Conservation (phyloP, 1,140 invertebrate genomes). For the Mylabris phalerata region DNA sequence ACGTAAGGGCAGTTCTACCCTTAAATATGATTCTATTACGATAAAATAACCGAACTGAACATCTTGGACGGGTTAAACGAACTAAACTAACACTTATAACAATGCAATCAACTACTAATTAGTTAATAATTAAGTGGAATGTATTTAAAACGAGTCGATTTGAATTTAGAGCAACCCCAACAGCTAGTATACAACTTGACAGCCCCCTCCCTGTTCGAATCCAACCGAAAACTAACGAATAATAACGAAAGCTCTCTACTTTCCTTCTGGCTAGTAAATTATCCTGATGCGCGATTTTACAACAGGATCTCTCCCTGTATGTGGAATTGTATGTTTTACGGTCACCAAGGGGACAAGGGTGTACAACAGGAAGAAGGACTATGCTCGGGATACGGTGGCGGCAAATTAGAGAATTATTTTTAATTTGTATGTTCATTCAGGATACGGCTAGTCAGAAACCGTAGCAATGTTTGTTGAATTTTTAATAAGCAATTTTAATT, state of each 20-base stretch:
- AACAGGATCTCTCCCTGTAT: too few relatives aligned
- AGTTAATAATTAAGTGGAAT: slow-evolving; percentile 33
- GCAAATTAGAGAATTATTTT: too few relatives aligned
- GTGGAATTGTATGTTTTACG: too few relatives aligned
- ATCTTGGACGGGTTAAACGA: slow-evolving; percentile 22
- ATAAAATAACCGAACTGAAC: not conserved
- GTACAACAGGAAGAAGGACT: too few relatives aligned
- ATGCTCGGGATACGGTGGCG: too few relatives aligned
- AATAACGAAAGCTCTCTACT: slow-evolving; percentile 3
- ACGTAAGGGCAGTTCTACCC: not conserved
- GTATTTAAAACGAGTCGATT: slow-evolving; percentile 35
- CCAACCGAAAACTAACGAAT: slow-evolving; percentile 10
- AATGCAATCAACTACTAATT: slow-evolving; percentile 31
- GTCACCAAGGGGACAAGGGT: too few relatives aligned
- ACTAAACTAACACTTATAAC: slow-evolving; percentile 25
- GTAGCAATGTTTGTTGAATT: too few relatives aligned
- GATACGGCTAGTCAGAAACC: too few relatives aligned
- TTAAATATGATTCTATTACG: not conserved
- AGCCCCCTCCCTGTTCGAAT: slow-evolving; percentile 20
- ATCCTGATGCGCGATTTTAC: slow-evolving; percentile 21
- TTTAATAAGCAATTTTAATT: too few relatives aligned
- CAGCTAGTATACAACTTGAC: slow-evolving; percentile 14
- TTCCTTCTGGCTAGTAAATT: slow-evolving; percentile 1
- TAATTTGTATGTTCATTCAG: too few relatives aligned
- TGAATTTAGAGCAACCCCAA: slow-evolving; percentile 36